These are phyloP conservation scores for Papilio polyxenes DNA, from an alignment of 1,140 invertebrate species.

Conservation along the genomic window DNA sequence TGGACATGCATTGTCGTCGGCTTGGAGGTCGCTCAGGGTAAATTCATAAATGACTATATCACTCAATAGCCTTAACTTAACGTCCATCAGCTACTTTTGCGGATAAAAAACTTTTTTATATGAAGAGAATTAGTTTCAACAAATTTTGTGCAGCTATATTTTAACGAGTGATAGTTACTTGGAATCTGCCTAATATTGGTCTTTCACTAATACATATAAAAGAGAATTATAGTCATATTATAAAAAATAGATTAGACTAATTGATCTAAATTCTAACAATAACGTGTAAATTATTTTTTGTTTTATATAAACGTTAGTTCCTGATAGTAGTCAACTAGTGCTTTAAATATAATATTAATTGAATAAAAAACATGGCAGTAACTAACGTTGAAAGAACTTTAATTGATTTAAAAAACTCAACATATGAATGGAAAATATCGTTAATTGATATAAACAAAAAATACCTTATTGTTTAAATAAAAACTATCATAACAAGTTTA, in stretches of 20 bases:
- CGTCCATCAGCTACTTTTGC: neutral
- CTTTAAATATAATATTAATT: neutral
- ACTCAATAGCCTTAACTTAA: neutral
- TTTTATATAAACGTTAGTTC: too few relatives aligned
- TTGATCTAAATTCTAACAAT: too few relatives aligned
- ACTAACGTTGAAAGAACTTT: neutral
- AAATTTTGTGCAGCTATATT: too few relatives aligned
- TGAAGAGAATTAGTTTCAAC: too few relatives aligned
- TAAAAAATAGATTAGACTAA: too few relatives aligned
- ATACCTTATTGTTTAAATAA: neutral
- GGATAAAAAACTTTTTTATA: too few relatives aligned
- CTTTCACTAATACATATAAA: too few relatives aligned
- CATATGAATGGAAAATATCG: neutral
- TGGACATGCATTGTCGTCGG: neutral
- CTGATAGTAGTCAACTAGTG: too few relatives aligned
- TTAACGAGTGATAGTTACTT: too few relatives aligned
- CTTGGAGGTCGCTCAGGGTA: neutral
- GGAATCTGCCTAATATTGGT: too few relatives aligned
- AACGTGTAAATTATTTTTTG: too few relatives aligned
- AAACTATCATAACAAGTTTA: constrained; percentile 6
- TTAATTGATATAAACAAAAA: neutral
- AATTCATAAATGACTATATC: neutral
- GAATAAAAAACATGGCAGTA: neutral
- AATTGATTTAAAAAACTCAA: neutral
- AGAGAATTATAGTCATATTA: too few relatives aligned